These are phyloP conservation scores for Chrysolina oricalcia DNA, from an alignment of 2,888 invertebrate genomes.

Conservation along the genomic window DNA sequence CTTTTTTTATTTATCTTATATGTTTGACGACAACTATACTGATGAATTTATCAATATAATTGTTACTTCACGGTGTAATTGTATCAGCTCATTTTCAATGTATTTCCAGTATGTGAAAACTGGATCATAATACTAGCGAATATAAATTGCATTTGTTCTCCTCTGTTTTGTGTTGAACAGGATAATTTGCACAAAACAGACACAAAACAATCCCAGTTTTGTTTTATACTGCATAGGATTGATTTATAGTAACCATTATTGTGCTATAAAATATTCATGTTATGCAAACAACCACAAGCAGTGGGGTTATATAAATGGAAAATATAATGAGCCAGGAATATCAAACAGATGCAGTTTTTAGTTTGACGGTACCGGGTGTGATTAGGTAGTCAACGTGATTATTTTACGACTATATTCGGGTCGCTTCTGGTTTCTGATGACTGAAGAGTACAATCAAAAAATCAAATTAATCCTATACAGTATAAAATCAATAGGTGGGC, in stretches of 20 bases:
- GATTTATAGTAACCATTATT: constrained; percentile 14
- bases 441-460: too few relatives aligned
- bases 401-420: too few relatives aligned
- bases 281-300: constrained; percentile 20
- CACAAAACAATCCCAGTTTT: constrained; percentile 22
- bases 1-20: too few relatives aligned
- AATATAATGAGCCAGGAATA: constrained; percentile 22
- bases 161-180: neutral
- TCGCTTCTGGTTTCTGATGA: too few relatives aligned
- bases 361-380: neutral
- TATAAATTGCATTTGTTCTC: constrained; percentile 4
- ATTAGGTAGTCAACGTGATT: neutral
- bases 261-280: constrained; percentile 22
- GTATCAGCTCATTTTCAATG: neutral
- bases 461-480: too few relatives aligned
- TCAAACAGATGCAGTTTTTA: constrained; percentile 15
- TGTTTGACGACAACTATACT: too few relatives aligned
- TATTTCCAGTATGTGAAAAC: neutral
- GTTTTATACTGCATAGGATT: constrained; percentile 23
- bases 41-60: too few relatives aligned
- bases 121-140: neutral
- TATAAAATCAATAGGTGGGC: too few relatives aligned
- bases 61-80: neutral
- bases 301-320: constrained; percentile 9
- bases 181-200: constrained; percentile 20